Evolutionary conservation across 1,140 invertebrate species (phyloP).

Genomic region (Coptotermes formosanus): DNA sequence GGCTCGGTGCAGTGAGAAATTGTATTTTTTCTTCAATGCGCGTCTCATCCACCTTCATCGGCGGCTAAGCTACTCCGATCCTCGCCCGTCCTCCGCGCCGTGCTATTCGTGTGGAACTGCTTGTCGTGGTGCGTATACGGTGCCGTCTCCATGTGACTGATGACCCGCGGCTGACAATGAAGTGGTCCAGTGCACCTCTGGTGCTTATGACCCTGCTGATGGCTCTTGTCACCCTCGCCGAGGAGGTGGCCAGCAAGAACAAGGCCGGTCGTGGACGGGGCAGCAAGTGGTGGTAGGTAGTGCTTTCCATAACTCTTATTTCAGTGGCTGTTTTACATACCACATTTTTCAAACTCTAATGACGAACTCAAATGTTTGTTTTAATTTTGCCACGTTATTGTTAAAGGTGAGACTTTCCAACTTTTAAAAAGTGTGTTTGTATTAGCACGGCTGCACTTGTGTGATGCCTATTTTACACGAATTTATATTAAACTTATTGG

Average conservation of each 20-base stretch:
- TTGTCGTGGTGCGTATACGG: neutral
- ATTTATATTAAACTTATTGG: no score
- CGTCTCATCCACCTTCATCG: no score
- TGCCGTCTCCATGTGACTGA: neutral
- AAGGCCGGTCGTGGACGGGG: conserved; percentile 41
- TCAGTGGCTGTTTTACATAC: neutral
- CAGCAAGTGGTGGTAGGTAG: conserved; percentile 47
- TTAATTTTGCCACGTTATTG: no score
- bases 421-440: no score
- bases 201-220: conserved; percentile 36
- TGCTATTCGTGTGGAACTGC: neutral
- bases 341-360: neutral
- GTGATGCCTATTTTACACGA: no score
- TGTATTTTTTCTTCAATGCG: no score
- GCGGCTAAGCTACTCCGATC: no score
- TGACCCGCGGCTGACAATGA: conserved; percentile 27
- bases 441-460: no score
- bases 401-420: no score
- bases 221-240: conserved; percentile 35
- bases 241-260: conserved; percentile 33
- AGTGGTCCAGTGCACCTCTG: conserved; percentile 33
- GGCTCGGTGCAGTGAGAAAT: no score
- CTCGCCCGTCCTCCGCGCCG: no score
- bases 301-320: neutral
- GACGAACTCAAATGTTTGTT: neutral